phyloP scores from a whole-genome alignment of 1,140 invertebrate species.

The Agrilus planipennis region DNA sequence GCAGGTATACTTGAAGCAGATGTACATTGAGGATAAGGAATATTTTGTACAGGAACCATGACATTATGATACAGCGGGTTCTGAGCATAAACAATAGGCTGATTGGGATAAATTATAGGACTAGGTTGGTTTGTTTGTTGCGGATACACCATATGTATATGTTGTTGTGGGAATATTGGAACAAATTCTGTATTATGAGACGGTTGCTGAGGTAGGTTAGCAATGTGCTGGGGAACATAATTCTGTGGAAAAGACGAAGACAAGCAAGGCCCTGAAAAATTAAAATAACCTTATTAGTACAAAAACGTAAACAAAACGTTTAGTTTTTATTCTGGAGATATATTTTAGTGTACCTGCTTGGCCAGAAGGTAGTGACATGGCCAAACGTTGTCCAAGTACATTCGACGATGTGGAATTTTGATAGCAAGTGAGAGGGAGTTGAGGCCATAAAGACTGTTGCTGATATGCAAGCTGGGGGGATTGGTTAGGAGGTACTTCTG shows the following conservation, averaged over 20 bases:
- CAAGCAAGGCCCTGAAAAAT: constrained; percentile 6
- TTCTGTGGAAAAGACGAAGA: constrained; percentile 9
- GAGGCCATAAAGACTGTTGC: constrained; percentile 19
- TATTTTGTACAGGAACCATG: constrained; percentile 8
- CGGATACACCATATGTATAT: constrained; percentile 21
- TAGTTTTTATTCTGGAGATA: too few relatives aligned
- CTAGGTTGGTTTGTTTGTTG: constrained; percentile 15
- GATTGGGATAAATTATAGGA: constrained; percentile 23
- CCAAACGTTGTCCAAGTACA: too few relatives aligned
- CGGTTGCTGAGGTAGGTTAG: background rate
- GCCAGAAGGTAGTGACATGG: too few relatives aligned
- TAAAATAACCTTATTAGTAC: too few relatives aligned
- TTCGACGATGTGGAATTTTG: constrained; percentile 9
- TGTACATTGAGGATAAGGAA: constrained; percentile 19
- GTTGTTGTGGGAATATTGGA: constrained; percentile 24
- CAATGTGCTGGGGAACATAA: constrained; percentile 2
- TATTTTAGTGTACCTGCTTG: too few relatives aligned
- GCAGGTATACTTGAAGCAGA: constrained; percentile 21
- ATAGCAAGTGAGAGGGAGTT: constrained; percentile 21
- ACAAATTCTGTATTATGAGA: constrained; percentile 17
- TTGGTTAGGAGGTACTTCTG: constrained; percentile 15
- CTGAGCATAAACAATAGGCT: constrained; percentile 23
- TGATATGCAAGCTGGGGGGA: constrained; percentile 16
- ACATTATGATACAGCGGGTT: constrained; percentile 13
- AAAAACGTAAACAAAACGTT: too few relatives aligned